Conservation (phyloP, 2,888 invertebrate genomes). For the Drosophila macrospina region DNA sequence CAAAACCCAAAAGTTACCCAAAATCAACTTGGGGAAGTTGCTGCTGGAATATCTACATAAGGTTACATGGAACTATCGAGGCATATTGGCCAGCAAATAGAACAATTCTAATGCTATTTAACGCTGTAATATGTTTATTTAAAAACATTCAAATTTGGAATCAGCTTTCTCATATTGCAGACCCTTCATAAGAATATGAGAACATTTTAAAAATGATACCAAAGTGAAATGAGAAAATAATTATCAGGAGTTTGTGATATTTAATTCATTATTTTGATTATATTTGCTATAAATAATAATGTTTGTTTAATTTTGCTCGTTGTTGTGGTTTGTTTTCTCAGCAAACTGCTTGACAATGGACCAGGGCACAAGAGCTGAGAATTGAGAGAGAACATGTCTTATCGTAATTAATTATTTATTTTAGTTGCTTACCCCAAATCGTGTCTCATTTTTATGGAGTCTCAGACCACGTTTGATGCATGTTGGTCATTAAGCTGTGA, state of each 20-base stretch:
- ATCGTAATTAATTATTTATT: constrained; percentile 74
- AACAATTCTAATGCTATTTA: background rate
- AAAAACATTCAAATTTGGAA: background rate
- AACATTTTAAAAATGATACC: background rate
- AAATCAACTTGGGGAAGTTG: constrained; percentile 6
- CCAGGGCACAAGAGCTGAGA: constrained; percentile 2
- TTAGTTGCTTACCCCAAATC: constrained; percentile 45
- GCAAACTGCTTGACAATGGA: constrained; percentile 28
- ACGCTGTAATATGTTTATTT: background rate
- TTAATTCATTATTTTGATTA: background rate
- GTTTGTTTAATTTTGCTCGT: constrained; percentile 9
- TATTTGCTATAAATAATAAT: constrained; percentile 4
- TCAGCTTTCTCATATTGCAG: background rate
- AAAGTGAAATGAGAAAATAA: background rate
- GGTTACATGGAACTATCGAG: constrained; percentile 1
- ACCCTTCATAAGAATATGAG: background rate
- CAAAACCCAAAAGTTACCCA: constrained; percentile 17
- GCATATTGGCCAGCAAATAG: background rate
- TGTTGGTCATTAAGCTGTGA: constrained; percentile 64
- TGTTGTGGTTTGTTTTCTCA: constrained; percentile 17
- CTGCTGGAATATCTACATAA: background rate
- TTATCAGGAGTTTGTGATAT: background rate
- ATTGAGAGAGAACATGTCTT: constrained; percentile 60
- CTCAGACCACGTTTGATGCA: constrained; percentile 70
- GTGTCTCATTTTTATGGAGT: constrained; percentile 49